Conservation (phyloP, 2,113 vertebrate genomes). For the Grantiella picta region DNA sequence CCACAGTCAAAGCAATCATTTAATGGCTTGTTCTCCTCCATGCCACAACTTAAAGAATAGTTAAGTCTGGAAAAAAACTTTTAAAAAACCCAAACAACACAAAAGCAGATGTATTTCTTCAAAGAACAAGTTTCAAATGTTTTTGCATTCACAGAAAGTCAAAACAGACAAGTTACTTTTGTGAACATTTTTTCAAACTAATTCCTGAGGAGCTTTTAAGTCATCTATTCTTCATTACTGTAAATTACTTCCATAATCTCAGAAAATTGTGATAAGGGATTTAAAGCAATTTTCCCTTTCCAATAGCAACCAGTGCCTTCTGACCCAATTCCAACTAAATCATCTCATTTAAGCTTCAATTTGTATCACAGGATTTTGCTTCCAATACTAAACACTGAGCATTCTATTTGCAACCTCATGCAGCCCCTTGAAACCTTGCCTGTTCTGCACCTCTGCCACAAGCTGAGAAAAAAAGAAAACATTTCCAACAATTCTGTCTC, state of each 20-base stretch:
- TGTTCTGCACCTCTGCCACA: neutral
- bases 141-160: neutral
- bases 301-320: constrained; percentile 17
- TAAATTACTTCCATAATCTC: constrained; percentile 30
- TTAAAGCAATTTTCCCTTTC: constrained; percentile 9
- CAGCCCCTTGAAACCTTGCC: neutral
- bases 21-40: neutral
- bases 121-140: neutral
- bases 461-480: neutral
- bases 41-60: neutral
- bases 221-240: neutral
- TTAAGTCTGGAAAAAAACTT: neutral
- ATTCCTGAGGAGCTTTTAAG: constrained; percentile 26
- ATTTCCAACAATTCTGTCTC: neutral
- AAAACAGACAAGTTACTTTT: neutral
- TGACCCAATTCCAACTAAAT: constrained; percentile 54
- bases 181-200: neutral
- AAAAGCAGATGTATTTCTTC: neutral
- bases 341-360: constrained; percentile 6
- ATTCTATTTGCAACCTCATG: neutral
- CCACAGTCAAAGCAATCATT: neutral
- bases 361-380: neutral
- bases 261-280: constrained; percentile 40
- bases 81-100: neutral
- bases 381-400: neutral